Conservation (phyloP, 2,797 vertebrate genomes). For the Monodelphis domestica region DNA sequence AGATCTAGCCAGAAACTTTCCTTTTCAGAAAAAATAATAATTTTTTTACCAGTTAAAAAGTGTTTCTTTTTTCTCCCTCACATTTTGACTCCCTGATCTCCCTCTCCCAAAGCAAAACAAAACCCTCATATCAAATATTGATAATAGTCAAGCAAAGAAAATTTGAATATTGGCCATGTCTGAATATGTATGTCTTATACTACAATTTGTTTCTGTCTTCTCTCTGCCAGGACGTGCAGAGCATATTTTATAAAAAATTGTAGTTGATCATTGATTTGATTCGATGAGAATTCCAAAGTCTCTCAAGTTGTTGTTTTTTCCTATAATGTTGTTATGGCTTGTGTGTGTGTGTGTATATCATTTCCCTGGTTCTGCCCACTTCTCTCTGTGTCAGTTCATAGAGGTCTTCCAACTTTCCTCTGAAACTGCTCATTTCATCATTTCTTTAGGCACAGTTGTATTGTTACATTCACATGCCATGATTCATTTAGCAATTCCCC, state of each 20-base stretch:
- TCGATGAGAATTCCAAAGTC: not conserved
- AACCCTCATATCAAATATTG: not conserved
- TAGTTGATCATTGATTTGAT: not conserved
- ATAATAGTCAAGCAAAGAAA: not conserved
- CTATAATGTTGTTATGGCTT: not conserved
- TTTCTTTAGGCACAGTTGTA: not conserved
- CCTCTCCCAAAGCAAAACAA: not conserved
- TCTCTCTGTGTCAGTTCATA: not conserved
- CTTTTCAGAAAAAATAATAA: not conserved
- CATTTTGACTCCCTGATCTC: not conserved
- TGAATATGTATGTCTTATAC: not conserved
- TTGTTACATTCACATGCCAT: not conserved
- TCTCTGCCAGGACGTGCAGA: not conserved
- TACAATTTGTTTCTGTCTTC: not conserved
- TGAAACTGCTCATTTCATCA: not conserved
- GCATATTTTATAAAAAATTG: not conserved
- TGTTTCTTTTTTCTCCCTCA: not conserved
- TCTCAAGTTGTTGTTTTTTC: not conserved
- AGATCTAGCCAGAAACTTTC: not conserved
- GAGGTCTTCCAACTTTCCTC: not conserved
- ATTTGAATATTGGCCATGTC: not conserved
- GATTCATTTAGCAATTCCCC: not conserved
- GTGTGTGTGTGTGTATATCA: not conserved
- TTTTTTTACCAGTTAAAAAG: too few species aligned
- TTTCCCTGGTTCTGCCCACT: not conserved